Base-by-base conservation (phyloP, 2,888 invertebrate genomes). In the Masnerella sp. region DNA sequence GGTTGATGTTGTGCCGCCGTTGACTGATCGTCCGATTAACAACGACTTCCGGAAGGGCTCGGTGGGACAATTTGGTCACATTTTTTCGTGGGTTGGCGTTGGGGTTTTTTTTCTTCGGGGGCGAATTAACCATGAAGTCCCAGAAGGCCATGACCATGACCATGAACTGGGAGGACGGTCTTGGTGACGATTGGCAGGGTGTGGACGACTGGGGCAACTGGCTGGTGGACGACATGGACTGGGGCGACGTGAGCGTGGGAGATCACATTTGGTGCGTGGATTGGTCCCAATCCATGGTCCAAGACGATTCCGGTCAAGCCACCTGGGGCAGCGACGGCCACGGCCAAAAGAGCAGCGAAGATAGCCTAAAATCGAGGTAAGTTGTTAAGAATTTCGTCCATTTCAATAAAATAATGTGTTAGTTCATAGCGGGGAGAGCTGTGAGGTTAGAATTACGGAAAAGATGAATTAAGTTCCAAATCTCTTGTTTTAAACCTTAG, bases 261-360 rank as follows among this genome's bases (percentile, higher is more conserved):
- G 74, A 84, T 54, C 42, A 87, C 79, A 47, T 80, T 74, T 20
- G 86, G 86, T 17, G 87, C 86, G 67, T 78, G 77, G 79, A 87
- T 84, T 51, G 80, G 81, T 65, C 84, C 87, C 12, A 81, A 59
- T 62, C 84, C 86, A 51, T 81, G 80, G 75, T 81, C 79, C 52
- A 83, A 45, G 43, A 79, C 78, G 58, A 83, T 88, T 87, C 47
- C 90, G 87, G 70, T 90, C 84, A 40, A 89, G 87, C 84, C 90
- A 88, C 81, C 90, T 88, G 81, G 91, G 88, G 77, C 89, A 85
- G 76, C 90, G 82, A 9, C 88, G 87, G 47, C 90, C 87, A 83
- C 89, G 51, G 86, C 87, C 84, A 88, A 67, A 68, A 88, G 67
- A 82, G 84, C 87, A 71, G 84, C 83, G 81, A 87, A 77, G 65